phyloP scores from a whole-genome alignment of 1,140 invertebrate genomes.

The Phthorimaea operculella region DNA sequence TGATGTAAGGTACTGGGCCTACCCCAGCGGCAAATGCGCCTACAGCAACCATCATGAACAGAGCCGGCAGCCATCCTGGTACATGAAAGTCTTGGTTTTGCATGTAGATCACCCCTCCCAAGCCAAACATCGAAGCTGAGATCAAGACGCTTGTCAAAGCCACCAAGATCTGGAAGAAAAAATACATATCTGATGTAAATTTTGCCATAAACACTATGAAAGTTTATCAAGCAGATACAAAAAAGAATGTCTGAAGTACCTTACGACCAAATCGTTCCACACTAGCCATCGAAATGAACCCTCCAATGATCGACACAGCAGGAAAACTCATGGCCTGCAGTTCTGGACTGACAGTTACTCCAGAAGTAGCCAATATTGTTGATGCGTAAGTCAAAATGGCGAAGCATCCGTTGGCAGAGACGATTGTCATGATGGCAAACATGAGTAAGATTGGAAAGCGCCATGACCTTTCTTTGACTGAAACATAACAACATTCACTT shows the following conservation, averaged over 20 bases:
- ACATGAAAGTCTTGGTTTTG: slow-evolving; percentile 19
- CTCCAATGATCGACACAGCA: slow-evolving; percentile 34
- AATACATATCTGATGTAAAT: too few relatives aligned
- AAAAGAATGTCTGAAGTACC: slow-evolving; percentile 18
- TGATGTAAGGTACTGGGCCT: slow-evolving; percentile 13
- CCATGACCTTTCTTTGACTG: slow-evolving; percentile 26
- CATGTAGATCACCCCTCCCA: slow-evolving; percentile 26
- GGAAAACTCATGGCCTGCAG: slow-evolving; percentile 38
- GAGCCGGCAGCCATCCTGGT: slow-evolving; percentile 35
- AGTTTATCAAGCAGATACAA: too few relatives aligned
- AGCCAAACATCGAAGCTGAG: slow-evolving; percentile 14
- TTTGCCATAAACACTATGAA: too few relatives aligned
- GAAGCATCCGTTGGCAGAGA: slow-evolving; percentile 19
- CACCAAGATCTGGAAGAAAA: slow-evolving; percentile 27
- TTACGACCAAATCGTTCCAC: slow-evolving; percentile 41
- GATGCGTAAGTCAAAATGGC: slow-evolving; percentile 25
- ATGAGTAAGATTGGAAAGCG: slow-evolving; percentile 22
- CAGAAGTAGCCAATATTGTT: slow-evolving; percentile 27
- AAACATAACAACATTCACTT: slow-evolving; percentile 5
- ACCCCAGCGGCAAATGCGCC: slow-evolving; percentile 18
- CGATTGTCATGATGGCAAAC: slow-evolving; percentile 16
- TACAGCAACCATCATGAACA: slow-evolving; percentile 28
- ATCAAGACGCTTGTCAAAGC: slow-evolving; percentile 18
- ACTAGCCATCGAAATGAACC: slow-evolving; percentile 20
- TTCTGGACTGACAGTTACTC: slow-evolving; percentile 34